A percentile compares a stretch with the other conserved stretches of the same genome.
Evolutionary conservation across 35 echinoderm and acorn worm genomes (phyloP).

Genomic region (Patiria miniata): DNA sequence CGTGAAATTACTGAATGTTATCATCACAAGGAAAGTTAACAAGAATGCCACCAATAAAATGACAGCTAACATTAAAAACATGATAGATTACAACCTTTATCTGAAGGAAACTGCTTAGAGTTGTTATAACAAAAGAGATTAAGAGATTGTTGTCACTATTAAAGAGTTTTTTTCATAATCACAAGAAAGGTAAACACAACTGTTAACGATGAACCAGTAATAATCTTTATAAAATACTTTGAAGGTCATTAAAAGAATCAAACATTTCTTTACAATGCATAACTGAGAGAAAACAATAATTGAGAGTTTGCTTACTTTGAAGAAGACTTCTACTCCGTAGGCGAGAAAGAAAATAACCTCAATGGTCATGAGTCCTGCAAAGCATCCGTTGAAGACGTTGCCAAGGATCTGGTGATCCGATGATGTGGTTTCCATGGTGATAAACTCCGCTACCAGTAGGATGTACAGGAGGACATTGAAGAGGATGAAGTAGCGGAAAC

Average conservation of each 20-base stretch:
- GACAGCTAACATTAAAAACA: too few species aligned
- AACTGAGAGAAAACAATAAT: background rate
- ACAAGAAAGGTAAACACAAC: too few species aligned
- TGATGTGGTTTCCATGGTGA: conserved; percentile 48
- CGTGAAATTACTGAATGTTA: background rate
- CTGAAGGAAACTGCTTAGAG: too few species aligned
- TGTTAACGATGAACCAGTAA: background rate
- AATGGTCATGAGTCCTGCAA: conserved; percentile 77
- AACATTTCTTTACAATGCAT: background rate
- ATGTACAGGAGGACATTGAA: conserved; percentile 78
- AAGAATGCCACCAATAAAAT: too few species aligned
- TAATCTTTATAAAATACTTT: background rate
- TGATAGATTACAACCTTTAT: too few species aligned
- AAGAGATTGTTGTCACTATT: too few species aligned
- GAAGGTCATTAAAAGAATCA: background rate
- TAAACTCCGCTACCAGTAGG: conserved; percentile 63
- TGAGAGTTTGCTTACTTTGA: conserved; percentile 63
- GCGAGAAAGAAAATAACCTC: conserved; percentile 87
- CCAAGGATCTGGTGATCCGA: conserved; percentile 46
- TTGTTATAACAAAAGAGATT: too few species aligned
- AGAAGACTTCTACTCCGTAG: conserved; percentile 97
- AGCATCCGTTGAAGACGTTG: conserved; percentile 66
- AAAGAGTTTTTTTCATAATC: too few species aligned
- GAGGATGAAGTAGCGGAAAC: conserved; percentile 69
- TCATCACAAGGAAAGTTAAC: background rate